Evolutionary conservation across 1,140 invertebrate genomes (phyloP).

Genomic region (Bombus sibiricus): DNA sequence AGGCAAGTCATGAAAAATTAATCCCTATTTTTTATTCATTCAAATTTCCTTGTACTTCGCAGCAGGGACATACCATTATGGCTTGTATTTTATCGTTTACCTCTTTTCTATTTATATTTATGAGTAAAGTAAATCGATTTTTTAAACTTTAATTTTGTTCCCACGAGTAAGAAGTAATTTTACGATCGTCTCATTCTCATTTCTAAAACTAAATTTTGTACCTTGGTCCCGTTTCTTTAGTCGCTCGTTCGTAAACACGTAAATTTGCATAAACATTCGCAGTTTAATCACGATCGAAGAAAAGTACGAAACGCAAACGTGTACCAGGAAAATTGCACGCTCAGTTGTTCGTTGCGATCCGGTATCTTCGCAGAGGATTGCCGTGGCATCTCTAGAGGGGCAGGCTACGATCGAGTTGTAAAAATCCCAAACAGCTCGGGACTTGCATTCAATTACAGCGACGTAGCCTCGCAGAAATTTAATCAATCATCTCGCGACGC

Average conservation of each 20-base stretch:
- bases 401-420: conserved; percentile 2
- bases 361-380: conserved; percentile 40
- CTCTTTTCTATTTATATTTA: not conserved
- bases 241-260: too few relatives aligned
- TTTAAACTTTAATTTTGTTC: not conserved
- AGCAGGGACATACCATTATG: not conserved
- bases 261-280: too few relatives aligned
- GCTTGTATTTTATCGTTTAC: not conserved
- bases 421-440: conserved; percentile 41
- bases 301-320: not conserved
- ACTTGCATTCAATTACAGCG: conserved; percentile 67
- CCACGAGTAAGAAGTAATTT: not conserved
- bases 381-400: conserved; percentile 19
- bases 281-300: not conserved
- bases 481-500: conserved; percentile 64
- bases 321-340: conserved; percentile 15
- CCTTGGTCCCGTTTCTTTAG: too few relatives aligned
- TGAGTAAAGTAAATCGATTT: not conserved
- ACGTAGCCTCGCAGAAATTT: conserved; percentile 58
- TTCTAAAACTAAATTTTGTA: too few relatives aligned
- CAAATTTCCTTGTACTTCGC: not conserved
- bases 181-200: too few relatives aligned
- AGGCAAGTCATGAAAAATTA: not conserved
- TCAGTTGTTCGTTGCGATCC: conserved; percentile 32
- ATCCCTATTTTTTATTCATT: conserved; percentile 11